These are phyloP conservation scores for Marisa cornuarietis DNA, from an alignment of 1,140 invertebrate genomes.

Conservation along the genomic window DNA sequence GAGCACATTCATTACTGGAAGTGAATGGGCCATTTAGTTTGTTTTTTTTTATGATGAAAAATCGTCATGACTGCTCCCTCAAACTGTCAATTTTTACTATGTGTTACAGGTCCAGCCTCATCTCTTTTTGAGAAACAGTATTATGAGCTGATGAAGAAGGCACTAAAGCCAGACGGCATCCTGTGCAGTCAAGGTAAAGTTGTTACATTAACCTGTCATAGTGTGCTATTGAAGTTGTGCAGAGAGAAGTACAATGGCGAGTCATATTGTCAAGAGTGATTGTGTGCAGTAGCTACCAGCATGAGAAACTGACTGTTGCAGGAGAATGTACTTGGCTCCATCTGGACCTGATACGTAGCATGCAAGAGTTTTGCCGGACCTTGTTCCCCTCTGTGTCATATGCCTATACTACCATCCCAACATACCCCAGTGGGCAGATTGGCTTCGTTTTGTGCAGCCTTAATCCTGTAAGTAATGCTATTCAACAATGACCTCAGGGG, in stretches of 20 bases:
- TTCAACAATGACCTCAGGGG: neutral
- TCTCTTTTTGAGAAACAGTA: slow-evolving; percentile 82
- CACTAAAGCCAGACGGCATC: slow-evolving; percentile 85
- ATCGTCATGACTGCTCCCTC: too few relatives aligned
- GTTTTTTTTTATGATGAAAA: too few relatives aligned
- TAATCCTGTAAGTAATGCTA: slow-evolving; percentile 71
- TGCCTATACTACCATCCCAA: slow-evolving; percentile 85
- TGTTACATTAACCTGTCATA: too few relatives aligned
- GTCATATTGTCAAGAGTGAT: too few relatives aligned
- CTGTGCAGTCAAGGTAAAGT: slow-evolving; percentile 79
- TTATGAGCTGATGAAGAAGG: slow-evolving; percentile 85
- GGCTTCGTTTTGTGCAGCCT: slow-evolving; percentile 87
- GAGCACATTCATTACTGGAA: neutral
- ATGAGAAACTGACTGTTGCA: slow-evolving; percentile 41
- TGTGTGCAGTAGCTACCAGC: too few relatives aligned
- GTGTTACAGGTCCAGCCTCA: slow-evolving; percentile 71
- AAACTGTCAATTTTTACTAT: neutral
- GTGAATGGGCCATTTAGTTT: neutral
- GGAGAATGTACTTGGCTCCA: slow-evolving; percentile 93
- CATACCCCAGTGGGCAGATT: slow-evolving; percentile 96
- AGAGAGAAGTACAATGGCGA: too few relatives aligned
- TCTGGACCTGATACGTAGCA: slow-evolving; percentile 79
- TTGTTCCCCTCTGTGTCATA: slow-evolving; percentile 84
- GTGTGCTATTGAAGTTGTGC: too few relatives aligned
- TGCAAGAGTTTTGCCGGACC: slow-evolving; percentile 77